Evolutionary conservation across 2,888 invertebrate species (phyloP), one percentile per base, ranked within the genome.

Genomic region (Schizotus pectinicornis): DNA sequence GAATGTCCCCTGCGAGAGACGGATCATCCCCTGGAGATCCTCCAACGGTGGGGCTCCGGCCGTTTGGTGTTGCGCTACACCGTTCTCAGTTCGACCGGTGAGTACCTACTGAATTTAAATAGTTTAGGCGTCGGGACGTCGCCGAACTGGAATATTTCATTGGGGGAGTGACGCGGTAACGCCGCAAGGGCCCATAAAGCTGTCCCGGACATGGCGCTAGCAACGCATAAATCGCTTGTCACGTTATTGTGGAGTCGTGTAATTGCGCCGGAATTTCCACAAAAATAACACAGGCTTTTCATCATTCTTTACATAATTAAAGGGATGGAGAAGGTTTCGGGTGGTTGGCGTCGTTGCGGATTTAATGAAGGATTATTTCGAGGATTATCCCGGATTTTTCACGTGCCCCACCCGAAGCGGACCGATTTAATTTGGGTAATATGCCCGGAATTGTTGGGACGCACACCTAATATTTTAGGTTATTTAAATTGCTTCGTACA

Each of bases 21-120:
- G 37, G 87, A 87, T 69, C 79, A 84, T 66, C 87, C 87, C 0
- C 73, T 87, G 71, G 87, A 87, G 69, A 83, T 87, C 65, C 83
- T 86, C n/a, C 81, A 84, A 58, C 81, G 85, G 35, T 82, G 86
- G 79, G 80, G 79, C 39, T 77, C 80, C n/a, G 85, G 86, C 46
- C 83, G 86, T 69, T 82, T 87, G 62, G 82, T 86, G 12, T 81
- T 87, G 65, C 83, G 86, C 56, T 87, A 87, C 75, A 81, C 81
- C 1, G 73, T 77, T 2, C 70, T 79, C 41, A 74, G 74, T 59
- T 67, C 74, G 54, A 70, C 77, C 52, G 78, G 79, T 79, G 65
- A 77, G 77, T 72, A 43, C 38, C 11, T 14, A 12, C 35, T 31
- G 13, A 22, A 36, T 38, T 46, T 38, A 52, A 52, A 36, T 43